Conservation (phyloP, 1,140 invertebrate genomes). For the Pseudomyrmex pallidus region DNA sequence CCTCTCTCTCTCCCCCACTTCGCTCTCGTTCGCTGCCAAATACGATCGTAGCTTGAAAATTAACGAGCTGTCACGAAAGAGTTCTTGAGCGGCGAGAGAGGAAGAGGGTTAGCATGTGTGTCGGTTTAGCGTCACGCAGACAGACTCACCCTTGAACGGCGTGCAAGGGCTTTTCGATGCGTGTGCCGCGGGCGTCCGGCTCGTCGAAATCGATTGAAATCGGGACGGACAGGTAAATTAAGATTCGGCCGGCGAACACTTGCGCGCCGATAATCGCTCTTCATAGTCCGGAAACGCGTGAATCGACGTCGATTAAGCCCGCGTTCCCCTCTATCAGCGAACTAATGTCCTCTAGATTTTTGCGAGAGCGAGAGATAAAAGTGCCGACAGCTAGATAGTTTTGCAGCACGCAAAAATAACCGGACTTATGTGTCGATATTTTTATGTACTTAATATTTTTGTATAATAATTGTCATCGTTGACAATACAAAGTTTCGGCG, state of each 20-base stretch:
- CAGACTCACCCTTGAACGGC: slow-evolving; percentile 31
- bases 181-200: slow-evolving; percentile 21
- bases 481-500: background rate
- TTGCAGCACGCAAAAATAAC: background rate
- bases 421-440: background rate
- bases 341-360: slow-evolving; percentile 36
- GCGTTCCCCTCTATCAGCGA: slow-evolving; percentile 2
- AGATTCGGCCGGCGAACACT: slow-evolving; percentile 60
- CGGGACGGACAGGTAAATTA: slow-evolving; percentile 68
- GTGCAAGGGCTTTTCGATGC: slow-evolving; percentile 35
- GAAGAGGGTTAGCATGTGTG: slow-evolving; percentile 5
- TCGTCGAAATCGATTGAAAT: slow-evolving; percentile 64
- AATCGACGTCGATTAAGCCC: slow-evolving; percentile 65
- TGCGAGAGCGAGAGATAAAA: background rate
- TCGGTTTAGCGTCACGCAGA: slow-evolving; percentile 14
- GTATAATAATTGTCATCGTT: background rate
- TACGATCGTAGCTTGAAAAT: slow-evolving; percentile 61
- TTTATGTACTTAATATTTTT: slow-evolving; percentile 4
- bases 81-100: slow-evolving; percentile 43
- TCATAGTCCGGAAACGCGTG: slow-evolving; percentile 61
- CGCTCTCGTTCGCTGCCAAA: slow-evolving; percentile 25
- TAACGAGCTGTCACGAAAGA: slow-evolving; percentile 71
- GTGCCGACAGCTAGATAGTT: background rate
- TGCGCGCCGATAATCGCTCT: slow-evolving; percentile 50
- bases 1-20: background rate